These are phyloP conservation scores for Cuniculus paca DNA, from an alignment of 2,797 vertebrate species.

Conservation along the genomic window DNA sequence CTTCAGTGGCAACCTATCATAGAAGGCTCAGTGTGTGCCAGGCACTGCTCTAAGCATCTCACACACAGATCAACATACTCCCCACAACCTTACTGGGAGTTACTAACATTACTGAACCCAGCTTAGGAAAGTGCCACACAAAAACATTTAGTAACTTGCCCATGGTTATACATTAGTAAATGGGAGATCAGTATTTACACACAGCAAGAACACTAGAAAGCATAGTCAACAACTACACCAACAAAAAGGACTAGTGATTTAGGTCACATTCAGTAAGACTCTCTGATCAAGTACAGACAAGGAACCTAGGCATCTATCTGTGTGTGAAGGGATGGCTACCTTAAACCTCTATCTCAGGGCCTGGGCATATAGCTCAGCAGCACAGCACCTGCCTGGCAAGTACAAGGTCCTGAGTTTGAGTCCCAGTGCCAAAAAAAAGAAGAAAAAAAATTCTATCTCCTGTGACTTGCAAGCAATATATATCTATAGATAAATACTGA, in stretches of 20 bases:
- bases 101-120: not conserved
- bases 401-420: no score
- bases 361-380: no score
- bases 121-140: not conserved
- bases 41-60: not conserved
- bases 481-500: no score
- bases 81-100: not conserved
- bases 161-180: not conserved
- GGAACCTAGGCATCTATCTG: not conserved
- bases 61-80: not conserved
- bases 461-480: not conserved
- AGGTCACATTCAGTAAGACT: not conserved
- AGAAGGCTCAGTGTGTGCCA: not conserved
- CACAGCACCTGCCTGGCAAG: no score
- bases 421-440: no score
- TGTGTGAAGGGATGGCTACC: not conserved
- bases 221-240: not conserved
- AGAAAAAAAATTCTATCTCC: no score
- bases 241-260: not conserved
- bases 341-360: not conserved
- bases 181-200: not conserved
- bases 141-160: not conserved
- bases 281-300: not conserved
- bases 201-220: not conserved
- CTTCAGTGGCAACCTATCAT: no score